phyloP scores from a whole-genome alignment of 2,888 invertebrate genomes.

The Metacarcinus magister region DNA sequence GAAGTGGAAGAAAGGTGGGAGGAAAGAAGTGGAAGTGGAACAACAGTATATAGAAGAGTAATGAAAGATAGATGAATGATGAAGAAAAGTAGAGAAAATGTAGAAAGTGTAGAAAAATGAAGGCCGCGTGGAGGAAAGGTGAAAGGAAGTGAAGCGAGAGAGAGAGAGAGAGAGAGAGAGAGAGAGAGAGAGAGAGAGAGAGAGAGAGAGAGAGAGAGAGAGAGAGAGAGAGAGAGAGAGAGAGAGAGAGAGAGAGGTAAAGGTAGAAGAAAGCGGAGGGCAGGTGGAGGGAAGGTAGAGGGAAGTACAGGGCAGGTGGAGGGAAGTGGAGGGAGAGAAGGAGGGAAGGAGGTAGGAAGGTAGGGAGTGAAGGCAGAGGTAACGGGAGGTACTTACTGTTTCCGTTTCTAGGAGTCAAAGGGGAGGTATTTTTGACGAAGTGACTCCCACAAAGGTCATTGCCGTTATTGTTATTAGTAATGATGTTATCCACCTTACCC shows the following conservation, averaged over 20 bases:
- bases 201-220: neutral
- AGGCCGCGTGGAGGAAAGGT: neutral
- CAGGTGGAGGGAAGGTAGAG: neutral
- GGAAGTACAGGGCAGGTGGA: no score
- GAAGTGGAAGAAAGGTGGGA: neutral
- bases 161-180: neutral
- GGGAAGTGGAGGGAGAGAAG: no score
- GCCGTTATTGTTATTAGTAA: neutral
- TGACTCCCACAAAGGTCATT: conserved; percentile 21
- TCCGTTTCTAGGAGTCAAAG: neutral
- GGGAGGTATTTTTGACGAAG: neutral
- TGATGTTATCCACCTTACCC: neutral
- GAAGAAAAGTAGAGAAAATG: neutral
- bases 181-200: neutral
- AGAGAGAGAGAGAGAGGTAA: neutral
- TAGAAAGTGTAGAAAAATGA: neutral
- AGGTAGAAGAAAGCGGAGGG: neutral
- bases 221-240: neutral
- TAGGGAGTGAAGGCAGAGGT: neutral
- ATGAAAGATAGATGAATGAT: neutral
- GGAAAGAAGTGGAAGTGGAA: neutral
- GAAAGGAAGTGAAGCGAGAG: neutral
- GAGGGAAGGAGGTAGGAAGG: neutral
- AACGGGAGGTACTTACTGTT: conserved; percentile 11
- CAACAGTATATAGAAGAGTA: neutral